phyloP scores from a whole-genome alignment of 2,113 vertebrate species.

The Trochalopteron elliotii region DNA sequence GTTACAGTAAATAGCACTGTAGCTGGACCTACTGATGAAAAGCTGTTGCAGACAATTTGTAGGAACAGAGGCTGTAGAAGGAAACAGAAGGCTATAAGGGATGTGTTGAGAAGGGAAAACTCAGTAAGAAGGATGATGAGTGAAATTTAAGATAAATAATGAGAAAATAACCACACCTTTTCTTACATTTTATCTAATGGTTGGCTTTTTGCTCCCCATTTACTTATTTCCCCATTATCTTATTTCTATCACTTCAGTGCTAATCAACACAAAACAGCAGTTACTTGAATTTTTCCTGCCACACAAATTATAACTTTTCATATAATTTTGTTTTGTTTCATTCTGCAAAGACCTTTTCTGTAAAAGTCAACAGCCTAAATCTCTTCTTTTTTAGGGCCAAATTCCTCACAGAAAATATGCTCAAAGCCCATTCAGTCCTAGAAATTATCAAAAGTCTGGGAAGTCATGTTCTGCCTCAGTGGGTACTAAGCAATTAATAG shows the following conservation, averaged over 20 bases:
- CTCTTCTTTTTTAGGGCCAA: not conserved
- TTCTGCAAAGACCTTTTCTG: not conserved
- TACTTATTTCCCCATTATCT: accelerated
- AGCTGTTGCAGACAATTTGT: not conserved
- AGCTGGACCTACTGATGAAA: not conserved
- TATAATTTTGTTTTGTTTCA: not conserved
- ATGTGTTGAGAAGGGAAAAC: not conserved
- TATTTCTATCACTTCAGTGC: not conserved
- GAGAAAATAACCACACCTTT: not conserved
- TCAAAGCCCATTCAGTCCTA: not conserved
- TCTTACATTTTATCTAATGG: not conserved
- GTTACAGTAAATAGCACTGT: not conserved
- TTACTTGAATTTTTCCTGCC: not conserved
- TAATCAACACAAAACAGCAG: not conserved
- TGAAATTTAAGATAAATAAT: not conserved
- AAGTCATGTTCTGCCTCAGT: not conserved
- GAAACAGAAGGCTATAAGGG: not conserved
- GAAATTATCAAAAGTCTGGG: not conserved
- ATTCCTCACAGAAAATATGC: not conserved
- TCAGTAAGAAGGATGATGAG: not conserved
- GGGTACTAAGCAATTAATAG: not conserved
- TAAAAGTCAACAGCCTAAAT: not conserved
- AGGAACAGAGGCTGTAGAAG: not conserved
- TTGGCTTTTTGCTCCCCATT: not conserved
- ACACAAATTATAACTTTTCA: not conserved